Percentiles rank a stretch among this genome's conserved stretches.
Evolutionary conservation across 2,888 invertebrate genomes (phyloP).

Genomic region (Spodoptera littoralis): DNA sequence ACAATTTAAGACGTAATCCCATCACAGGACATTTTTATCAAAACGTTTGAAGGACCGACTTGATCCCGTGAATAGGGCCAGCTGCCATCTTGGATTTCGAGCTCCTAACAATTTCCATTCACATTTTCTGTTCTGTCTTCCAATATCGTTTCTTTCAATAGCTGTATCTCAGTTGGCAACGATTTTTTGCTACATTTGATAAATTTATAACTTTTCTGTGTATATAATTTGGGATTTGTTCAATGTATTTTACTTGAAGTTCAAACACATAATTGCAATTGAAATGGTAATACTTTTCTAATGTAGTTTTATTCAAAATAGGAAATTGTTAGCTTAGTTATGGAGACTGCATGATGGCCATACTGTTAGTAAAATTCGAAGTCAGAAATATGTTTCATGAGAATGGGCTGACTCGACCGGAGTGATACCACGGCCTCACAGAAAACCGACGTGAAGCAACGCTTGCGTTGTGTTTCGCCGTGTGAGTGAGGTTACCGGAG

Average conservation of each 20-base stretch:
- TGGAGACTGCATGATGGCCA: too few relatives aligned
- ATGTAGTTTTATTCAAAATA: too few relatives aligned
- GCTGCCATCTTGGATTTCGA: constrained; percentile 46
- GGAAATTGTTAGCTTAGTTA: too few relatives aligned
- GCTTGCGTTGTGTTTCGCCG: too few relatives aligned
- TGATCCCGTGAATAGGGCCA: constrained; percentile 28
- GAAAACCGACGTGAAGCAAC: too few relatives aligned
- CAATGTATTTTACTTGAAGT: constrained; percentile 12
- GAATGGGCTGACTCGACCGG: too few relatives aligned
- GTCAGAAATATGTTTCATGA: too few relatives aligned
- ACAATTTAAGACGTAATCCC: constrained; percentile 10
- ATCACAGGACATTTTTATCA: constrained; percentile 22
- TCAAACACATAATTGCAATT: not conserved
- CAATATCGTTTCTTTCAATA: constrained; percentile 56
- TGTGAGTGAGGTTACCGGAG: too few relatives aligned
- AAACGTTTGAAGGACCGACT: constrained; percentile 27
- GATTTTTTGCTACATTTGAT: constrained; percentile 36
- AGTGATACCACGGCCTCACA: too few relatives aligned
- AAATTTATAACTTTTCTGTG: constrained; percentile 35
- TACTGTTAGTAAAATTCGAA: too few relatives aligned
- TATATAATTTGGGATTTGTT: constrained; percentile 5
- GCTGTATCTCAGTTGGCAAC: constrained; percentile 37
- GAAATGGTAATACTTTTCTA: too few relatives aligned
- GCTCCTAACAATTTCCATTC: constrained; percentile 43
- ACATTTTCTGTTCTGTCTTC: constrained; percentile 46